Conservation (phyloP, 2,888 invertebrate species). For the Formica aserva region DNA sequence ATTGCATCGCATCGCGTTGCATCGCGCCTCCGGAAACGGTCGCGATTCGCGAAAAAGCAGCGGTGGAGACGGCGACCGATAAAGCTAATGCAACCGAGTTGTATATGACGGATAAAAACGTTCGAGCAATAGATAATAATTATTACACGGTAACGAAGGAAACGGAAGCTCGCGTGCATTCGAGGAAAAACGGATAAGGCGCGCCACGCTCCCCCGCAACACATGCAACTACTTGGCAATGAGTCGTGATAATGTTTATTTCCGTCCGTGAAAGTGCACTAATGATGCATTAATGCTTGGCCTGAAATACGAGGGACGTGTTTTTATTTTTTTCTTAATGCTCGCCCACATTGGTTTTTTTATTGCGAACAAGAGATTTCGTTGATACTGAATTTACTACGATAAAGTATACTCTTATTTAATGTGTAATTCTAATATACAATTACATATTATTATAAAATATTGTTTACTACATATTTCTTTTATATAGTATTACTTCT, state of each 20-base stretch:
- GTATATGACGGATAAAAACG: slow-evolving; percentile 68
- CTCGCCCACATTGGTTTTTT: slow-evolving; percentile 6
- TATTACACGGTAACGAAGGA: slow-evolving; percentile 74
- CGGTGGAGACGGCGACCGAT: slow-evolving; percentile 53
- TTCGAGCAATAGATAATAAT: slow-evolving; percentile 76
- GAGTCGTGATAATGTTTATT: slow-evolving; percentile 74
- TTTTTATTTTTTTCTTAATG: slow-evolving; percentile 8
- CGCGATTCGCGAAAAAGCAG: slow-evolving; percentile 51
- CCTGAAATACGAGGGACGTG: slow-evolving; percentile 30
- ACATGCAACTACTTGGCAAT: slow-evolving; percentile 70
- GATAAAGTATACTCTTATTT: background rate
- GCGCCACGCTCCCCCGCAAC: slow-evolving; percentile 61
- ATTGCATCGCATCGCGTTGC: background rate
- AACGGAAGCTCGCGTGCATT: slow-evolving; percentile 76
- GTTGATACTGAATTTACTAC: background rate
- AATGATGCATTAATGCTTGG: slow-evolving; percentile 57
- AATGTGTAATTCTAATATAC: background rate
- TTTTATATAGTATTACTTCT: background rate
- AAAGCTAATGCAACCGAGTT: slow-evolving; percentile 73
- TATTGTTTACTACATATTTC: background rate
- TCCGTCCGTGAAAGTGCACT: slow-evolving; percentile 63
- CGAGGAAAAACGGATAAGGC: slow-evolving; percentile 69
- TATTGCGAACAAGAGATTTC: background rate
- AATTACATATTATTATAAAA: background rate
- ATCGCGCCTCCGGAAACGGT: background rate